Percentiles rank a stretch among this genome's conserved stretches.
phyloP scores from a whole-genome alignment of 1,140 invertebrate species.

The Fragariocoptes setiger region DNA sequence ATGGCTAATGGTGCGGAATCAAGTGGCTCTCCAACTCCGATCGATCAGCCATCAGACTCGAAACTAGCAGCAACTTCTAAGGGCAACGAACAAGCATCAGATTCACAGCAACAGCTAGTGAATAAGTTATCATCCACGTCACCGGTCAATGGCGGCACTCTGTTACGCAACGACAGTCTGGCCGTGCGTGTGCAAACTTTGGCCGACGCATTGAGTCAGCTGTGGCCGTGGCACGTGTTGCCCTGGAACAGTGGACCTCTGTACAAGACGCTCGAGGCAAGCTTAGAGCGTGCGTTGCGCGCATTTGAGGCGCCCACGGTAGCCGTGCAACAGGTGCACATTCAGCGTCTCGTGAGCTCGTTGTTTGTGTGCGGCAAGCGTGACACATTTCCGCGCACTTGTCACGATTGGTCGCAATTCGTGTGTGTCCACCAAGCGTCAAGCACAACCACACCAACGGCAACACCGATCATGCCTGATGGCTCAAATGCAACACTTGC shows the following conservation, averaged over 20 bases:
- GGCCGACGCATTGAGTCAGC: neutral
- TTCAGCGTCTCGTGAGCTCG: constrained; percentile 1
- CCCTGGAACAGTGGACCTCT: neutral
- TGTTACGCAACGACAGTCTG: no score
- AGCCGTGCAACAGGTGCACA: constrained; percentile 4
- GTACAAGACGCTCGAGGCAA: constrained; percentile 1
- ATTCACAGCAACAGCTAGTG: no score
- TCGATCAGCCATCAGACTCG: no score
- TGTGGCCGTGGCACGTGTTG: constrained; percentile 5
- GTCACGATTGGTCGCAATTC: constrained; percentile 2
- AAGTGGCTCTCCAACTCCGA: no score
- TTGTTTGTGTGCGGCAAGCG: neutral
- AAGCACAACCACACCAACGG: neutral
- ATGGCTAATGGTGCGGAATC: no score
- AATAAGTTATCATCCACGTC: no score
- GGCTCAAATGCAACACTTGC: neutral
- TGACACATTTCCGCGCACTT: constrained; percentile 6
- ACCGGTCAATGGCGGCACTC: no score
- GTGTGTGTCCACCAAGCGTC: constrained; percentile 4
- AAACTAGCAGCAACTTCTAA: no score
- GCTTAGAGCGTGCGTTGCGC: constrained; percentile 1
- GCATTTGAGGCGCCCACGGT: constrained; percentile 2
- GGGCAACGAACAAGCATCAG: no score
- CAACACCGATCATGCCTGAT: neutral
- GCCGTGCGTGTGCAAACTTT: constrained; percentile 6